Evolutionary conservation across 1,140 invertebrate species (phyloP), one percentile per base, ranked within the genome.

Genomic region (Megalopta genalis): DNA sequence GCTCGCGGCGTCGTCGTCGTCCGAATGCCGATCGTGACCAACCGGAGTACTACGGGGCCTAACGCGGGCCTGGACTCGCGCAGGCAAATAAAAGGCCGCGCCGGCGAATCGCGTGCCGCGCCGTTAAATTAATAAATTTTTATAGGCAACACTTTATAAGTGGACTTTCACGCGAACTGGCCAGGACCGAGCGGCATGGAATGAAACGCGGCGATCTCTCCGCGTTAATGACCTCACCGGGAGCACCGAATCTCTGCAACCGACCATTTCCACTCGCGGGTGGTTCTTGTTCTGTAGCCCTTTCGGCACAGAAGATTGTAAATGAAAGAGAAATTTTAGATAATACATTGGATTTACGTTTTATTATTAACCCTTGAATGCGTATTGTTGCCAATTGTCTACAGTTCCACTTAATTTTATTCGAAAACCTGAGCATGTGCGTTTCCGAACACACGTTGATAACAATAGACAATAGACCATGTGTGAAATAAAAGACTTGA

Each of bases 181-280:
- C 21, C 32, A n/a, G 62, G 37, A 54, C 32, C 63, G 59, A 59
- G 63, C 52, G 16, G 27, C 49, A n/a, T 25, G 46, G 65, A 25
- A 66, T 57, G n/a, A 49, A 66, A 75, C 72, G 72, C 72, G n/a
- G 27, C 72, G 72, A 66, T 57, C 49, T 62, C 27, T 57, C n/a
- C n/a, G 37, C 23, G 46, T 64, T 75, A 66, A 75, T 66, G 46
- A 27, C 72, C 72, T 10, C n/a, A 39, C 49, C 16, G 32, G 16
- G 18, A 66, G n/a, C 37, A 16, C 25, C 60, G 18, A 57, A 57
- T 39, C 18, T 59, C 37, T n/a, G 25, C 49, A 18, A 75, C 2
- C 16, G 16, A 65, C 9, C 27, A 54, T 54, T 67, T 65, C 21
- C 14, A 23, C 10, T n/a, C n/a, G n/a, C n/a, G n/a, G n/a, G 14